phyloP scores from a whole-genome alignment of 2,888 invertebrate species.

The Pachymerium ferrugineum region DNA sequence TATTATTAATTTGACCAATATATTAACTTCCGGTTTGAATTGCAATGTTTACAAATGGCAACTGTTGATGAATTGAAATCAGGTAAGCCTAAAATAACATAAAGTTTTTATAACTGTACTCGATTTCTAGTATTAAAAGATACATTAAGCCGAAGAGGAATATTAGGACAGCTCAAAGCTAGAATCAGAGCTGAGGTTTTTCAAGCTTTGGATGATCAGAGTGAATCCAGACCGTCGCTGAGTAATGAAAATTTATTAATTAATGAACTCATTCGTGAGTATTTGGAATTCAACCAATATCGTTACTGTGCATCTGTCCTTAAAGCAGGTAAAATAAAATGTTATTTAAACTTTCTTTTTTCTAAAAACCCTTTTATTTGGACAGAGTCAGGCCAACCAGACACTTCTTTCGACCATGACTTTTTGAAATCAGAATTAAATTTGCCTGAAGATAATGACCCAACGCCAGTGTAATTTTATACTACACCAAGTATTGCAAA shows the following conservation, averaged over 20 bases:
- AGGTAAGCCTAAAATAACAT: neutral
- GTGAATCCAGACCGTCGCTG: conserved; percentile 12
- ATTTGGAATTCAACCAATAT: conserved; percentile 31
- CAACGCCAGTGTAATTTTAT: conserved; percentile 15
- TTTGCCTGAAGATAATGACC: neutral
- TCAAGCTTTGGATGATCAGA: conserved; percentile 31
- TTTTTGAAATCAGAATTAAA: conserved; percentile 18
- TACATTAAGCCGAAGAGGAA: conserved; percentile 15
- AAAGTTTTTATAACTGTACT: neutral
- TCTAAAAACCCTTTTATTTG: neutral
- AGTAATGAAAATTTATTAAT: conserved; percentile 30
- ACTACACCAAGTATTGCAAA: no score
- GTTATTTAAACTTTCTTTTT: neutral
- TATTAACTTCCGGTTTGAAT: neutral
- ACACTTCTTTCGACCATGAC: conserved; percentile 10
- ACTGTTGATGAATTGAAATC: conserved; percentile 31
- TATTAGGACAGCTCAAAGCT: conserved; percentile 30
- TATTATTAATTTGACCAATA: no score
- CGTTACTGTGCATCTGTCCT: conserved; percentile 26
- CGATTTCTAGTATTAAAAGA: conserved; percentile 22
- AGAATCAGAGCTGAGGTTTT: conserved; percentile 31
- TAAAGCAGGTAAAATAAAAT: neutral
- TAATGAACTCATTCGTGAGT: conserved; percentile 29
- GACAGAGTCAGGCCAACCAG: conserved; percentile 26
- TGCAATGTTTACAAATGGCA: conserved; percentile 30